phyloP scores from a whole-genome alignment of 2,888 invertebrate genomes.

The Andrena praecox region DNA sequence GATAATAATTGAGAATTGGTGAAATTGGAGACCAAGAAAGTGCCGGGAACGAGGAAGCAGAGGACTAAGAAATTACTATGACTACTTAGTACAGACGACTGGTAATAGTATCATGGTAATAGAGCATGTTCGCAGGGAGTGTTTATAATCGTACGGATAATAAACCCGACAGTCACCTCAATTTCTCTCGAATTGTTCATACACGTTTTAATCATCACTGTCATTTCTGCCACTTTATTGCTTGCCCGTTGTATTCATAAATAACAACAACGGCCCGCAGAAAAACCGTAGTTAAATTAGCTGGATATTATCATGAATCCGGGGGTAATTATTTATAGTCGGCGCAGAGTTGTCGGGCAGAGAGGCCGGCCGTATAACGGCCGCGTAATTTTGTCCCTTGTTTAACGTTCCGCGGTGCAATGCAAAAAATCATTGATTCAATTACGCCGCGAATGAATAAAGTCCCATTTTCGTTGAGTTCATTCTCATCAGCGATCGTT shows the following conservation, averaged over 20 bases:
- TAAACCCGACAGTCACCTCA: conserved; percentile 41
- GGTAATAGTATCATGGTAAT: not conserved
- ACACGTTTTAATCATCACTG: conserved; percentile 51
- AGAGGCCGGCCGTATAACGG: conserved; percentile 9
- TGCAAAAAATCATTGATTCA: conserved; percentile 20
- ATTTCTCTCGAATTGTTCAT: conserved; percentile 43
- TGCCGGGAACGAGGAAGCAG: too few species aligned
- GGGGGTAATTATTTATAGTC: conserved; percentile 49
- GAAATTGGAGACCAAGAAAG: too few species aligned
- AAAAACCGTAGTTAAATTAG: conserved; percentile 49
- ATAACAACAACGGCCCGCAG: conserved; percentile 18
- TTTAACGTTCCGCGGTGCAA: conserved; percentile 7
- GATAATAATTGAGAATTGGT: too few species aligned
- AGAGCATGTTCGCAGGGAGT: not conserved
- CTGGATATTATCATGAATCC: conserved; percentile 37
- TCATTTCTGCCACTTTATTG: conserved; percentile 41
- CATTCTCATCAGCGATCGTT: not conserved
- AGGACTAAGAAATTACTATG: not conserved
- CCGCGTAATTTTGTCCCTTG: conserved; percentile 13
- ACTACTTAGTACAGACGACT: not conserved
- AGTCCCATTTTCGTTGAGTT: not conserved
- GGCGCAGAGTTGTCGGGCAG: conserved; percentile 9
- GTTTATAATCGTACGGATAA: conserved; percentile 31
- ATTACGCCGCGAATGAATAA: not conserved
- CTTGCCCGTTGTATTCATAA: conserved; percentile 15